Evolutionary conservation across 1,140 invertebrate species (phyloP).

Genomic region (Frieseomelitta varia): DNA sequence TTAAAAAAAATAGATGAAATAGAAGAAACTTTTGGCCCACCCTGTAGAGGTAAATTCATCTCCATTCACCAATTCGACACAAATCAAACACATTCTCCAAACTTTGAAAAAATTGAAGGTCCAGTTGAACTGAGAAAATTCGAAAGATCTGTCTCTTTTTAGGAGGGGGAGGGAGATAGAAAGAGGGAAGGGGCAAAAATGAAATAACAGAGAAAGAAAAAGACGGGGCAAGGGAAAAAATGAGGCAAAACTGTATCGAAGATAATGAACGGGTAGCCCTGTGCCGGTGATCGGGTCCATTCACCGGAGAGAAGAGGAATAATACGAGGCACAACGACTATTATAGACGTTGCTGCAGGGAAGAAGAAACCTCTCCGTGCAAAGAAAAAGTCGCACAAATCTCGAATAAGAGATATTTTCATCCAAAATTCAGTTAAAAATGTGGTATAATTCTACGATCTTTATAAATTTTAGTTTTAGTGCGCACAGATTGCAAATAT

Average conservation of each 20-base stretch:
- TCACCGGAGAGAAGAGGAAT: slow-evolving; percentile 62
- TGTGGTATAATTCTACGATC: too few relatives aligned
- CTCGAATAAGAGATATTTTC: too few relatives aligned
- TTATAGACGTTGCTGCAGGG: slow-evolving; percentile 52
- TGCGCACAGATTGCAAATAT: too few relatives aligned
- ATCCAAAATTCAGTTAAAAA: too few relatives aligned
- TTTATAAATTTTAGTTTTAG: too few relatives aligned
- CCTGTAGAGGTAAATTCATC: too few relatives aligned
- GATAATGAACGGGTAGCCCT: slow-evolving; percentile 73
- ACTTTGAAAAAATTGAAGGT: too few relatives aligned
- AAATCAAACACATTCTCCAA: too few relatives aligned
- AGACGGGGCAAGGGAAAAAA: slow-evolving; percentile 59
- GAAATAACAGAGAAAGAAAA: slow-evolving; percentile 62
- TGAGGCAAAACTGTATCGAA: slow-evolving; percentile 72
- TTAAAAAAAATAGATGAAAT: too few relatives aligned
- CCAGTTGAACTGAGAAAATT: too few relatives aligned
- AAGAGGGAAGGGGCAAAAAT: slow-evolving; percentile 56
- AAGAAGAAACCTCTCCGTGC: background rate
- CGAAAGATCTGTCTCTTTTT: background rate
- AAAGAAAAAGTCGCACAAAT: background rate
- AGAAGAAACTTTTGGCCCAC: too few relatives aligned
- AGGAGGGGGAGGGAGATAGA: background rate
- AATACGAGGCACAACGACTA: slow-evolving; percentile 53
- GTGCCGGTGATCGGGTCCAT: slow-evolving; percentile 62
- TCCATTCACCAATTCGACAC: too few relatives aligned